Evolutionary conservation across 2,113 vertebrate species (phyloP).

Genomic region (Tragelaphus buxtoni): DNA sequence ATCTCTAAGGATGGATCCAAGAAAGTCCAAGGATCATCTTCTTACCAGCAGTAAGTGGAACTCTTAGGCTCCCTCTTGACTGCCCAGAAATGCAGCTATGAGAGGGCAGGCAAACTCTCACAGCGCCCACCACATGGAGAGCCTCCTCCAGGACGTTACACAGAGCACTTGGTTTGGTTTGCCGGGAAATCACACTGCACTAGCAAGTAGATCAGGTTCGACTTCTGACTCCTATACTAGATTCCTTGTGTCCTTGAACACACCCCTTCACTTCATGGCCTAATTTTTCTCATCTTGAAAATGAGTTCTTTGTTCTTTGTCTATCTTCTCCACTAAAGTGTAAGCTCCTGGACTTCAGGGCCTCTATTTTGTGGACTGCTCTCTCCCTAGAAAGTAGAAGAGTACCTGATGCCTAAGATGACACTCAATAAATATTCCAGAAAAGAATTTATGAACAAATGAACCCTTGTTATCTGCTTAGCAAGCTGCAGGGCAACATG

Average conservation of each 20-base stretch:
- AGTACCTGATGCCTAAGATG: neutral
- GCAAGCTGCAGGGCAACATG: neutral
- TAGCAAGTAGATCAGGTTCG: neutral
- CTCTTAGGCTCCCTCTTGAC: neutral
- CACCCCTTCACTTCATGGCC: neutral
- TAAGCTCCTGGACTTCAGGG: neutral
- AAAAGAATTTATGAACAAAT: neutral
- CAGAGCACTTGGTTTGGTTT: neutral
- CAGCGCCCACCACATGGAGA: neutral
- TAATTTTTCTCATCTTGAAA: neutral
- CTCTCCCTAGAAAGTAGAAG: neutral
- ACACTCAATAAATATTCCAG: neutral
- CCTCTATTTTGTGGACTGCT: neutral
- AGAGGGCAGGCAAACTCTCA: neutral
- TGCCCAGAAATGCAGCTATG: neutral
- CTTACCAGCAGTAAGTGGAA: neutral
- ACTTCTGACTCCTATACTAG: neutral
- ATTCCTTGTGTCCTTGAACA: neutral
- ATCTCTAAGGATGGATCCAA: neutral
- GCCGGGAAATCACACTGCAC: neutral
- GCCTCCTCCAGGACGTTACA: neutral
- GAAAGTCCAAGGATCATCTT: neutral
- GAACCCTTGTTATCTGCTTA: neutral
- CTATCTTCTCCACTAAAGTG: constrained; percentile 10
- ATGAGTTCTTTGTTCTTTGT: neutral